Evolutionary conservation across 2,888 invertebrate genomes (phyloP), one percentile per base, ranked within the genome.

Genomic region (Charanyca ferruginea): DNA sequence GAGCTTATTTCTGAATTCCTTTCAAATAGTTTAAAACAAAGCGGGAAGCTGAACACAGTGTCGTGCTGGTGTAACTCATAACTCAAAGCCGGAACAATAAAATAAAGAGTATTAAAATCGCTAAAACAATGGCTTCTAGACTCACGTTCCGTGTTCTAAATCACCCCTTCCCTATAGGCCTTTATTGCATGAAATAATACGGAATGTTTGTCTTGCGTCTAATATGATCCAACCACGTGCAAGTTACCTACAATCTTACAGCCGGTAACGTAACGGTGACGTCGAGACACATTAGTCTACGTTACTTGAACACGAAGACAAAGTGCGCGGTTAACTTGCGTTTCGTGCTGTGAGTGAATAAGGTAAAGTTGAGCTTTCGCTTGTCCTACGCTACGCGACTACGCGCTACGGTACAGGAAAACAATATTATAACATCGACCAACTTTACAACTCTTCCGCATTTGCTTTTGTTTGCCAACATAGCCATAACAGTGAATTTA

Each of bases 401-500:
- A 42, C 52, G 48, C n/a, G 41, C 23, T 47, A 53, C 68, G 23
- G 42, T 59, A 77, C 75, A 70, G 79, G 75, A 72, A 82, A 87
- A 85, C 83, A 83, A 84, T 85, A 84, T 80, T 80, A 81, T 76
- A 64, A 74, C 68, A 66, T 73, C 62, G 62, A 61, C 67, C 35
- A 77, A 84, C 76, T 86, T 83, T 69, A 83, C 76, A 83, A 83
- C 79, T 87, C 84, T 86, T 85, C 80, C 80, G 77, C 75, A 66
- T 79, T 79, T 66, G 64, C 57, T 79, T 79, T 83, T 87, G 85
- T 87, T 87, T 86, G 76, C 80, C 64, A 76, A 80, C 82, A 82
- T 77, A 77, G 65, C 78, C 80, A 85, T 91, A 87, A 88, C 88
- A 87, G 89, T 88, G 88, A 92, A 82, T 87, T n/a, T 88, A 90